Conservation (phyloP, 2,113 vertebrate species). For the Anolis carolinensis region DNA sequence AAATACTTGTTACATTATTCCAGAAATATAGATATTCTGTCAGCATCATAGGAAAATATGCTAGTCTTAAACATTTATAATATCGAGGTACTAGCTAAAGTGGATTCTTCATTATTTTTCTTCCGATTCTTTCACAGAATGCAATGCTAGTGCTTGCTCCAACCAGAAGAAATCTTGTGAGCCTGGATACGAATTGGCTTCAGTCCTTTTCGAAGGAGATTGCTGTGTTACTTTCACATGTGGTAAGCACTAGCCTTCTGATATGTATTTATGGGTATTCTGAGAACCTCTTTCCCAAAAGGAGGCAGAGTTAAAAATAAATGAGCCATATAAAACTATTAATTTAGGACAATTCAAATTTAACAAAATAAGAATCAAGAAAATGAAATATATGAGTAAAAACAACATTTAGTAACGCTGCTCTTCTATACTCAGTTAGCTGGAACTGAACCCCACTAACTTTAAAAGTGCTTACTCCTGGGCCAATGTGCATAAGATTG, state of each 20-base stretch:
- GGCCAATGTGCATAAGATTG: not conserved
- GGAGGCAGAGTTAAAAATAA: not conserved
- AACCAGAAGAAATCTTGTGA: conserved; percentile 45
- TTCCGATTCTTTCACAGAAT: conserved; percentile 71
- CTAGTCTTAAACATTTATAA: not conserved
- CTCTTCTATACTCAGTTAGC: not conserved
- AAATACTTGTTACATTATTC: not conserved
- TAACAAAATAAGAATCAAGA: not conserved
- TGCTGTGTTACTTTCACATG: conserved; percentile 78
- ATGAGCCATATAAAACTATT: not conserved
- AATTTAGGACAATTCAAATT: not conserved
- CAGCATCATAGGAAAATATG: not conserved
- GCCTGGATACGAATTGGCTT: conserved; percentile 55
- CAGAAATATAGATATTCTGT: too few relatives aligned
- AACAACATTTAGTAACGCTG: not conserved
- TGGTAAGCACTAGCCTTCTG: conserved; percentile 67
- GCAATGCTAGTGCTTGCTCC: conserved; percentile 72
- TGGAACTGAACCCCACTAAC: not conserved
- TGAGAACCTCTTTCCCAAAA: not conserved
- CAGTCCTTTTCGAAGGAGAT: not conserved
- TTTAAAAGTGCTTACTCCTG: not conserved
- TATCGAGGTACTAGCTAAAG: not conserved
- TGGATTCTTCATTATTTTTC: not conserved
- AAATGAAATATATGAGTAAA: not conserved
- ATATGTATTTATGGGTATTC: not conserved